Percentiles rank a stretch among this genome's conserved stretches.
These are phyloP conservation scores for Thunnus thynnus DNA, from an alignment of 2,113 vertebrate species.

Conservation along the genomic window DNA sequence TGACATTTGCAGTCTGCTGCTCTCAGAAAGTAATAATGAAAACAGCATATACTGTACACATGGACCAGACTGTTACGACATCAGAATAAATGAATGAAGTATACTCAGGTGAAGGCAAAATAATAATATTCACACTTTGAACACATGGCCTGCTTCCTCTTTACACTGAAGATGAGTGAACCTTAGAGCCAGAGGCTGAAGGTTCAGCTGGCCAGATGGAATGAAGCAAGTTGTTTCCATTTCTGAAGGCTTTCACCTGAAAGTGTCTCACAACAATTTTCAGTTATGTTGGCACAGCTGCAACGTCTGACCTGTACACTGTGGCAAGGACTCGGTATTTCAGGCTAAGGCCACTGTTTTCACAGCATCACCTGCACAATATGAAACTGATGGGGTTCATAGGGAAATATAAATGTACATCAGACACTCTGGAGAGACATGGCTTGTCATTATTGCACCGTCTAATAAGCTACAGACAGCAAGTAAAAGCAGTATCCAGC, in stretches of 20 bases:
- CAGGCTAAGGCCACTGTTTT: neutral
- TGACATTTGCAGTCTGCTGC: neutral
- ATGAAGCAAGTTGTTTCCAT: conserved; percentile 17
- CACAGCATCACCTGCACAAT: neutral
- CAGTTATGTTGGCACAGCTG: conserved; percentile 18
- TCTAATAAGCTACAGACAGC: conserved; percentile 19
- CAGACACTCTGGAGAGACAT: neutral
- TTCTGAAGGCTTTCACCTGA: conserved; percentile 32
- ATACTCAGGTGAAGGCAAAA: conserved; percentile 2
- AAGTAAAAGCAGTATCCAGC: conserved; percentile 41
- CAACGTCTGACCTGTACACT: neutral
- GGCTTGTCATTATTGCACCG: conserved; percentile 6
- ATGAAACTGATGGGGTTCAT: neutral
- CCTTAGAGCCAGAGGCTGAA: conserved; percentile 45
- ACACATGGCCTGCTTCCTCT: conserved; percentile 41
- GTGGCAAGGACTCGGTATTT: neutral
- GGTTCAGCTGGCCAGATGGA: conserved; percentile 58
- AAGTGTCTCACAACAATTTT: conserved; percentile 11
- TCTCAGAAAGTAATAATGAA: conserved; percentile 8
- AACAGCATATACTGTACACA: neutral
- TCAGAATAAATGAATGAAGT: neutral
- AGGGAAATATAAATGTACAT: conserved; percentile 13
- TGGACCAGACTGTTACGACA: neutral
- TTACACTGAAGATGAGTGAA: conserved; percentile 13
- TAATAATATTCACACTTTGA: conserved; percentile 23